phyloP scores from a whole-genome alignment of 1,140 invertebrate species.

The Bombus superbus region DNA sequence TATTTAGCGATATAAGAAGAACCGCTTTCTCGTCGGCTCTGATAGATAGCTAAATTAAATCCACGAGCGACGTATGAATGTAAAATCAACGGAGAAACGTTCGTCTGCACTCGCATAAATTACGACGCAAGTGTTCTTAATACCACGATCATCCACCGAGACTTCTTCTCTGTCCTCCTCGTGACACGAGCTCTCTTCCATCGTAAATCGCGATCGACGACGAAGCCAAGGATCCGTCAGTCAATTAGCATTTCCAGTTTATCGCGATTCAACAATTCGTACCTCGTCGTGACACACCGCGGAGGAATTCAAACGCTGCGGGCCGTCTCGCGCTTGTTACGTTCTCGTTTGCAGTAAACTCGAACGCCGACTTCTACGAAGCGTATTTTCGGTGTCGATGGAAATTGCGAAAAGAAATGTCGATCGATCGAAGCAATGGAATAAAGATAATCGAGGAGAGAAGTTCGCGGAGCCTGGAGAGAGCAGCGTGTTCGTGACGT shows the following conservation, averaged over 20 bases:
- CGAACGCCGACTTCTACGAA: too few relatives aligned
- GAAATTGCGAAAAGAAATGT: background rate
- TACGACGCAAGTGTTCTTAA: background rate
- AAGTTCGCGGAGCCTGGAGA: background rate
- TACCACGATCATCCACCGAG: background rate
- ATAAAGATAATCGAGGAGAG: background rate
- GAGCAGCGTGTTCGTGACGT: background rate
- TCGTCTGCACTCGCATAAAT: background rate
- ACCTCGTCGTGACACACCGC: background rate
- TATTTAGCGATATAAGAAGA: background rate
- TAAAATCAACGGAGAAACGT: constrained; percentile 3
- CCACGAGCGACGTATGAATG: constrained; percentile 19
- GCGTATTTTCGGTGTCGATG: too few relatives aligned
- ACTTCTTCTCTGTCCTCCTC: background rate
- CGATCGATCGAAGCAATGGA: background rate
- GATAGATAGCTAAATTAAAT: constrained; percentile 21
- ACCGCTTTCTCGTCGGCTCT: background rate
- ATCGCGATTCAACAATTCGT: background rate
- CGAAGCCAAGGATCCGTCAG: background rate
- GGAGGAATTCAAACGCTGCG: too few relatives aligned
- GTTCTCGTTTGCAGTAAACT: too few relatives aligned
- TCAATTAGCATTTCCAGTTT: background rate
- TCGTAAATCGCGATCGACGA: background rate
- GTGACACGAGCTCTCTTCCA: too few relatives aligned
- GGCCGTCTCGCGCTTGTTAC: too few relatives aligned